Evolutionary conservation across 2,888 invertebrate genomes (phyloP), one percentile per base, ranked within the genome.

Genomic region (Corythucha ciliata): DNA sequence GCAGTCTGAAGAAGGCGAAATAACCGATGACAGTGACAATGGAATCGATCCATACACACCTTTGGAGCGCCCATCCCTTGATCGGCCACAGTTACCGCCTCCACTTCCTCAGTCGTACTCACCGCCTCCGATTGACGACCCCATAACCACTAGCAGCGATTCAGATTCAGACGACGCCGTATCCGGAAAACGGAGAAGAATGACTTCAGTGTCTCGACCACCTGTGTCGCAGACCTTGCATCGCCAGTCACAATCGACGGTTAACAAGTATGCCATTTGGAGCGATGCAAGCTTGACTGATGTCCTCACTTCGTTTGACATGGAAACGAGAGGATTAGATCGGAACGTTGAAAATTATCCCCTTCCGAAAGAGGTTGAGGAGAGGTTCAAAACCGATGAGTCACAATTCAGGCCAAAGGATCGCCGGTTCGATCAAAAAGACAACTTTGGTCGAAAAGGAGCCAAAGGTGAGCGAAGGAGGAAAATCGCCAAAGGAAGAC

Each of bases 281-380:
- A 46, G 48, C 26, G 48, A 49, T 27, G 42, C 55, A 5, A 55
- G 52, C 32, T 46, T 56, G 18, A 40, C 55, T 10, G 55, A 56
- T 50, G 48, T 56, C 14, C 39, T 56, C n/a, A 48, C 46, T n/a
- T 52, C 46, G 24, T 49, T 56, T 40, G 47, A 37, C 14, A 50
- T 56, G 50, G 48, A 48, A 12, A 53, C 48, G 20, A 46, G 49
- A 10, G 50, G 50, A 25, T 50, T 50, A 18, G 55, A 56, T 29
- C 37, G 55, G 18, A 56, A 53, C 29, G 55, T 56, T 20, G 55
- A 56, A 40, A 56, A 56, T 42, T 56, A 56, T 26, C 27, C 41
- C 4, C 34, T 56, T 7, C 53, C 53, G 2, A 29, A 36, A 8
- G n/a, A n/a, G n/a, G n/a, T n/a, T n/a, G n/a, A n/a, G n/a, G n/a